Evolutionary conservation across 2,888 invertebrate genomes (phyloP).

Genomic region (Celastrina argiolus): DNA sequence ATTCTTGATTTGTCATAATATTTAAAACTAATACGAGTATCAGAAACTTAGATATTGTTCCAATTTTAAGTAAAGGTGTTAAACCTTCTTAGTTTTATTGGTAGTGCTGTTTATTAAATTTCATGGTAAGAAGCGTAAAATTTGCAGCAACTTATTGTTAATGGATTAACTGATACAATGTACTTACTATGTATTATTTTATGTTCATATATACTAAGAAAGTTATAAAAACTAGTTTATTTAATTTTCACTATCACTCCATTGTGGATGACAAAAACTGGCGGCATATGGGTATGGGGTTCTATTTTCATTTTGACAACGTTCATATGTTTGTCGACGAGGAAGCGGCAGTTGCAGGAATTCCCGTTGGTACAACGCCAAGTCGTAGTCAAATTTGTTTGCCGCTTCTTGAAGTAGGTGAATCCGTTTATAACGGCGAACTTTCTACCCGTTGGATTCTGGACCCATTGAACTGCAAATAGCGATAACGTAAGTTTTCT

Average conservation of each 20-base stretch:
- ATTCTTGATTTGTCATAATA: too few species aligned
- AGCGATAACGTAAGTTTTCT: neutral
- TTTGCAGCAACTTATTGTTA: too few species aligned
- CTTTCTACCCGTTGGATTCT: constrained; percentile 29
- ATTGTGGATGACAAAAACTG: constrained; percentile 33
- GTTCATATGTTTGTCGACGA: constrained; percentile 27
- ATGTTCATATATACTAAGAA: too few species aligned
- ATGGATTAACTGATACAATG: too few species aligned
- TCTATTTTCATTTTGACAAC: constrained; percentile 31
- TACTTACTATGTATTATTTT: neutral
- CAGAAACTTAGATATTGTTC: too few species aligned
- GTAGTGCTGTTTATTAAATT: neutral
- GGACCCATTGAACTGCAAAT: constrained; percentile 32
- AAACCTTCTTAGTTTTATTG: too few species aligned
- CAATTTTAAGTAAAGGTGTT: too few species aligned
- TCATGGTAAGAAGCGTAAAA: too few species aligned
- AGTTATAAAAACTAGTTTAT: neutral
- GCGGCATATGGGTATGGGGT: constrained; percentile 36
- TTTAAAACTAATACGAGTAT: too few species aligned
- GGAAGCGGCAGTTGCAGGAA: constrained; percentile 37
- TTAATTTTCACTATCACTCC: constrained; percentile 26
- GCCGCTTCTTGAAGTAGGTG: constrained; percentile 33
- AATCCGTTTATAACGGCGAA: constrained; percentile 35
- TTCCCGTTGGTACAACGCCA: constrained; percentile 41
- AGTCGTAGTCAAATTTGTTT: neutral